A percentile compares a stretch with the other conserved stretches of the same genome.
These are phyloP conservation scores for Hydractinia symbiolongicarpus DNA, from an alignment of 30 jellyfish, hydroid and myxozoan species.

Conservation along the genomic window DNA sequence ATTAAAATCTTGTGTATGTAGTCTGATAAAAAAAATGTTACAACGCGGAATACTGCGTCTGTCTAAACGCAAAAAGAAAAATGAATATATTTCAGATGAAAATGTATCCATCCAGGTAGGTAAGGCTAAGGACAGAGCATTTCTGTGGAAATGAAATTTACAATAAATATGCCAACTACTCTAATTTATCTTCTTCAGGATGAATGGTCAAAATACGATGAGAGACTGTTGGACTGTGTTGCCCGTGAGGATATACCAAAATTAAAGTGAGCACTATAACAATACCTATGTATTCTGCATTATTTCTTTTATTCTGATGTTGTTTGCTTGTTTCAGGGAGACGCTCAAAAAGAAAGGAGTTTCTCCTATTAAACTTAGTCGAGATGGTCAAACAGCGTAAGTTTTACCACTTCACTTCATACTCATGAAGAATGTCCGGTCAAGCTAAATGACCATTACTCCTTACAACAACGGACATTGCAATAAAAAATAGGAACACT, in stretches of 20 bases:
- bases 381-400: constrained; percentile 29
- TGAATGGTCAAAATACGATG: constrained; percentile 26
- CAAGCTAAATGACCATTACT: no score
- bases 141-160: no score
- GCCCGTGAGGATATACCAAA: not conserved
- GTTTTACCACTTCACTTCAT: not conserved
- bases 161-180: no score
- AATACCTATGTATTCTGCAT: not conserved
- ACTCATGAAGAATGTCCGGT: no score
- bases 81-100: not conserved
- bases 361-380: constrained; percentile 19
- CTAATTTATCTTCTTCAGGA: not conserved
- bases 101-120: no score
- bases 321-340: not conserved
- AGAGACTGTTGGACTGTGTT: constrained; percentile 7
- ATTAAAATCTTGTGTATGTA: no score
- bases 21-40: not conserved
- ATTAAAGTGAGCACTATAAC: not conserved
- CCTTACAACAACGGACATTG: no score
- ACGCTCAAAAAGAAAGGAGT: constrained; percentile 14
- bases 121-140: no score
- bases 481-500: no score
- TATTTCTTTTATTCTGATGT: no score
- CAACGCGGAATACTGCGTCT: not conserved
- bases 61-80: constrained; percentile 13